Base-by-base conservation (phyloP, 2,113 vertebrate species). In the Penelope pileata region DNA sequence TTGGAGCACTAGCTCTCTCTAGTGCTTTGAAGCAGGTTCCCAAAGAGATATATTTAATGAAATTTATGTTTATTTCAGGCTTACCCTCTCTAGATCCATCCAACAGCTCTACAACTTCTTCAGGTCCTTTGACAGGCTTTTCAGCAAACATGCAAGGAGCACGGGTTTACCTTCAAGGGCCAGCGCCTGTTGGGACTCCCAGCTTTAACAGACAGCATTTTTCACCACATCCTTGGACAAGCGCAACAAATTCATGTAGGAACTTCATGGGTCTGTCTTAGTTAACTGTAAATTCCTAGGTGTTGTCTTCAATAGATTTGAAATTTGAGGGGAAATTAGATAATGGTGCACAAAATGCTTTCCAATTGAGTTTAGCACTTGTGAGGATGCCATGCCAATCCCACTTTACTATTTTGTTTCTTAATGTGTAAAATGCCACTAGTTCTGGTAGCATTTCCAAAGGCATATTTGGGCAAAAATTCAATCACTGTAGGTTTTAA, bases 181-280 rank as follows among this genome's bases (percentile, higher is more conserved):
- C 98, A 88, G 97, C 98, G 86, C 97, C 97, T 79, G 98, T 99
- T 93, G 99, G 99, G 91, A 98, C 99, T 74, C 99, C 99, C 88
- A 99, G 98, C 85, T 99, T 99, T 98, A 99, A 98, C 98, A 99
- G 99, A 98, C 99, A 99, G 97, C 99, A 99, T 99, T 99, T 99
- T 98, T 99, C 99, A 91, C 99, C 99, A 94, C 99, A 99, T 96
- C 99, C 99, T 97, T 99, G 99, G 99, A 98, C 98, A 95, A 99
- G 98, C 96, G 98, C 99, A 95, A 99, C 99, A 98, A 99, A 99
- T 94, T 99, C 99, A 98, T 99, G 99, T 99, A 98, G 97, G 98
- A 98, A 96, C 97, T 96, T 96, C 95, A 85, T 87, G 96, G 96
- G 95, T 97, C 97, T 96, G 79, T 97, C 90, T 97, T 97, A 92